A percentile compares a stretch with the other conserved stretches of the same genome.
Evolutionary conservation across 2,113 vertebrate genomes (phyloP).

Genomic region (Colistium nudipinnis): DNA sequence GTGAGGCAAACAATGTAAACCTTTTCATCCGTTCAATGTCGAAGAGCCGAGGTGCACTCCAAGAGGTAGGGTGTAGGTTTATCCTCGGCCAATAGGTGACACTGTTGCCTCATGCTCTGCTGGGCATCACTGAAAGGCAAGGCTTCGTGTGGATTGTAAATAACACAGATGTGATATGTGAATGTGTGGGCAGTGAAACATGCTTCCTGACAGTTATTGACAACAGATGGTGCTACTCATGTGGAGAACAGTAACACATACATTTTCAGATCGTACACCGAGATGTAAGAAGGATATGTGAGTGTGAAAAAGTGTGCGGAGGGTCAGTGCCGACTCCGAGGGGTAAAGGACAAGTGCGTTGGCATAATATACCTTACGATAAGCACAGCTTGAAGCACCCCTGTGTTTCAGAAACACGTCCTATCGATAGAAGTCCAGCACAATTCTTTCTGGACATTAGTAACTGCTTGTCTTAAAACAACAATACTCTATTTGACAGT

Average conservation of each 20-base stretch:
- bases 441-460: neutral
- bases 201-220: conserved; percentile 49
- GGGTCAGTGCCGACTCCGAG: conserved; percentile 3
- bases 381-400: conserved; percentile 17
- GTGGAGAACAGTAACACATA: conserved; percentile 51
- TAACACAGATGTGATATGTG: conserved; percentile 49
- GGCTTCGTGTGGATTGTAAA: conserved; percentile 32
- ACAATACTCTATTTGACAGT: neutral
- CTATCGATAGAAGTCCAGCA: conserved; percentile 17
- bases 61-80: neutral
- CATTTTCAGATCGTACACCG: conserved; percentile 31
- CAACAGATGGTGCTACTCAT: conserved; percentile 36
- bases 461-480: conserved; percentile 29
- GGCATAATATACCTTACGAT: conserved; percentile 7
- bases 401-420: conserved; percentile 45
- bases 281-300: conserved; percentile 18
- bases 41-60: neutral
- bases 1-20: neutral
- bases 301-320: conserved; percentile 14
- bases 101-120: conserved; percentile 72
- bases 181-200: conserved; percentile 53
- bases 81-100: conserved; percentile 70
- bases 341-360: conserved; percentile 5
- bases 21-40: conserved; percentile 12
- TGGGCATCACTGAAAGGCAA: neutral